These are phyloP conservation scores for Donacobius atricapilla DNA, from an alignment of 2,113 vertebrate species.

Conservation along the genomic window DNA sequence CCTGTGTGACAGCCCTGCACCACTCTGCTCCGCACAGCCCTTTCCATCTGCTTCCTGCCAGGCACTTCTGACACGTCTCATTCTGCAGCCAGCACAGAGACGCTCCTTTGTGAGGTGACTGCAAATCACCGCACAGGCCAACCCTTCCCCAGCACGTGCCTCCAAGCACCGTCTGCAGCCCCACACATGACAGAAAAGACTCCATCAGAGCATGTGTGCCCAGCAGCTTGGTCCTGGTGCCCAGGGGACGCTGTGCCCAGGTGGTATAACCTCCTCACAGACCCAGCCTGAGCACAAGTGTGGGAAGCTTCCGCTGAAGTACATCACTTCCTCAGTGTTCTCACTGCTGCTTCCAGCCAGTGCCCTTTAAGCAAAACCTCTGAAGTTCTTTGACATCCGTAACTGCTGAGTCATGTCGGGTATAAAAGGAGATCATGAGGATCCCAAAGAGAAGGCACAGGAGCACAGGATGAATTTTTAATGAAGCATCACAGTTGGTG, in stretches of 20 bases:
- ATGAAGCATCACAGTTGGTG: neutral
- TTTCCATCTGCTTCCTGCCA: constrained; percentile 10
- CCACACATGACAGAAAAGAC: neutral
- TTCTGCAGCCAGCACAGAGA: neutral
- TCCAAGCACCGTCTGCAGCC: neutral
- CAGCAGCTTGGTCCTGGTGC: neutral
- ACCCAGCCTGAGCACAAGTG: neutral
- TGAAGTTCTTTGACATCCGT: neutral
- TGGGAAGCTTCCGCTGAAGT: neutral
- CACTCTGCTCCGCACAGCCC: neutral
- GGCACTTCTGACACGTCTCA: neutral
- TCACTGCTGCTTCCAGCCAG: neutral
- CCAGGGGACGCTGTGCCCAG: neutral
- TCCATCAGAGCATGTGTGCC: accelerated
- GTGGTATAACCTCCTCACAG: neutral
- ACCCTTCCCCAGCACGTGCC: neutral
- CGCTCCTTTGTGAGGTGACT: neutral
- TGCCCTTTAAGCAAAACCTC: neutral
- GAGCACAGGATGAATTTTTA: neutral
- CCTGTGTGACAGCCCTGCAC: neutral
- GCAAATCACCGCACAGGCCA: neutral
- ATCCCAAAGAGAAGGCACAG: neutral
- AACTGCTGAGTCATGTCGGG: neutral
- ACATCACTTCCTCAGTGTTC: neutral
- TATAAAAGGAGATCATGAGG: neutral